Conservation (phyloP, 2,113 vertebrate species). For the Talpa occidentalis region DNA sequence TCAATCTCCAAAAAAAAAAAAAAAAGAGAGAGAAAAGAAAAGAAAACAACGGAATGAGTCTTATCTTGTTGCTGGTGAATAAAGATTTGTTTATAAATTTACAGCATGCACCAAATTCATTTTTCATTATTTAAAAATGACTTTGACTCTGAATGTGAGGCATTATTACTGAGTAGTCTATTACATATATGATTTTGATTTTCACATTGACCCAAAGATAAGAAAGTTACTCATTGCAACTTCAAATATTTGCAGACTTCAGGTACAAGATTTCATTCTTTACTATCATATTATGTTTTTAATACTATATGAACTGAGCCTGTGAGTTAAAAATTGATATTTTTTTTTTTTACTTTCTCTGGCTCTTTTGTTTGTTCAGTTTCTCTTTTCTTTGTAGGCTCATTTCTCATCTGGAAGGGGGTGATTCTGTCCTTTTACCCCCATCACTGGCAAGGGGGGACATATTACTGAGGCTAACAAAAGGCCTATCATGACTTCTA, state of each 20-base stretch:
- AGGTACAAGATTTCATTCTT: slow-evolving; percentile 3
- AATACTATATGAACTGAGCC: background rate
- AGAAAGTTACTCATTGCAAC: background rate
- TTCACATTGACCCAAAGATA: background rate
- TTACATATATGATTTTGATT: background rate
- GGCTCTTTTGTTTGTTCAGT: background rate
- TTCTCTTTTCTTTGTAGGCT: background rate
- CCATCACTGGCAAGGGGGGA: background rate
- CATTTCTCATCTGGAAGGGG: background rate
- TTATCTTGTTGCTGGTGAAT: background rate
- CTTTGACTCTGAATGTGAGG: background rate
- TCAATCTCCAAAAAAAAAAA: background rate
- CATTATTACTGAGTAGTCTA: background rate
- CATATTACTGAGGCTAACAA: background rate
- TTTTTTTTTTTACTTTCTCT: background rate
- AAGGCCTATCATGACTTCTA: background rate
- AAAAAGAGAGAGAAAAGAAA: background rate
- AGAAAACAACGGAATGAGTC: background rate
- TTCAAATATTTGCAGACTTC: background rate
- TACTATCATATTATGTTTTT: background rate
- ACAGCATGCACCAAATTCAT: background rate
- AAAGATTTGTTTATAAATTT: background rate
- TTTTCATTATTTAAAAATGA: background rate
- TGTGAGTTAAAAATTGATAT: background rate
- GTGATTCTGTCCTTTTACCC: background rate